A percentile compares a stretch with the other conserved stretches of the same genome.
phyloP scores from a whole-genome alignment of 2,113 vertebrate genomes.

The Gavia stellata region DNA sequence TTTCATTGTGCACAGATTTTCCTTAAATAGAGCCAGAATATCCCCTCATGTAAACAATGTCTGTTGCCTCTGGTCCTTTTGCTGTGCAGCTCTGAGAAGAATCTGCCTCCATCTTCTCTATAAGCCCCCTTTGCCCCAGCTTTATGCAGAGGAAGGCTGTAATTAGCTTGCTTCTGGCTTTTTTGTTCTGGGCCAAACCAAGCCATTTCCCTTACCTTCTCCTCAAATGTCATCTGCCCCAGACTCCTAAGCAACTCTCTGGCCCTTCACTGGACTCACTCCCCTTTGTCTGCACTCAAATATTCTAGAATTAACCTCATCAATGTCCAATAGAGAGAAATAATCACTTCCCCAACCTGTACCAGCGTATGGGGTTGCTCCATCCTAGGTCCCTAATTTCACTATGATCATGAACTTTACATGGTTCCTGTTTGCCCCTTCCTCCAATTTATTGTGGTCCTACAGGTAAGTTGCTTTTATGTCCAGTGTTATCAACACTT shows the following conservation, averaged over 20 bases:
- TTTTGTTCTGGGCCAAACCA: neutral
- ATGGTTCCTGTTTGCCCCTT: neutral
- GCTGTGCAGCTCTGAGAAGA: neutral
- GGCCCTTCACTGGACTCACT: neutral
- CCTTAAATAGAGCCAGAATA: neutral
- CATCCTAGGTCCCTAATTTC: neutral
- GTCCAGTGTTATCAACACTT: neutral
- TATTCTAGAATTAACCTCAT: neutral
- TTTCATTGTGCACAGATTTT: neutral
- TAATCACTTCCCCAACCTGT: neutral
- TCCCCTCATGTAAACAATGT: neutral
- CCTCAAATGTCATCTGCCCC: neutral
- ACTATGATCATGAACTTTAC: neutral
- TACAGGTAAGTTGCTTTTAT: neutral
- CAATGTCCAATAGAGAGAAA: neutral
- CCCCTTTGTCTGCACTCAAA: neutral
- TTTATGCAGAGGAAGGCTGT: neutral
- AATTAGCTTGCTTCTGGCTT: neutral
- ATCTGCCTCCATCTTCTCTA: neutral
- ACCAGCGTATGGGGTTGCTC: accelerated
- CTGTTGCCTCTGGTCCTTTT: neutral
- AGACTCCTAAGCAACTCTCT: neutral
- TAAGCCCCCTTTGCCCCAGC: neutral
- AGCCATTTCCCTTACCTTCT: neutral
- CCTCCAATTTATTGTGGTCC: neutral